Evolutionary conservation across 2,888 invertebrate genomes (phyloP).

Genomic region (Pollenia griseotomentosa): DNA sequence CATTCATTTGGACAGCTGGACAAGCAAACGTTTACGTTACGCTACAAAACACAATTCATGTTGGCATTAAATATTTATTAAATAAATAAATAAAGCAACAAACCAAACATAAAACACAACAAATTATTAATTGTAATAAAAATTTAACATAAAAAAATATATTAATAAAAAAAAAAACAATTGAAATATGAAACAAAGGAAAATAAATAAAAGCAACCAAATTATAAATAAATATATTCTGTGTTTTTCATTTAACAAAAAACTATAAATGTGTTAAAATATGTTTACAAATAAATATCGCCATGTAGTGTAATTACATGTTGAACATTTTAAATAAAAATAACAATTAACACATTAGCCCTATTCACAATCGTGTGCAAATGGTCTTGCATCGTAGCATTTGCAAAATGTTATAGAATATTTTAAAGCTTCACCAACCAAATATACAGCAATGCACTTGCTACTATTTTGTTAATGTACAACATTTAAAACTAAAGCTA

Average conservation of each 20-base stretch:
- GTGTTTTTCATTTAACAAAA: conserved; percentile 2
- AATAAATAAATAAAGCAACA: conserved; percentile 22
- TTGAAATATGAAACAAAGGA: conserved; percentile 57
- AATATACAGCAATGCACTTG: no score
- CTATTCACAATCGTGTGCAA: no score
- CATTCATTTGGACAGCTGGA: conserved; percentile 28
- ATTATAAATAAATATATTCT: conserved; percentile 33
- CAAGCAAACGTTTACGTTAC: conserved; percentile 11
- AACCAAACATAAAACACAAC: conserved; percentile 7
- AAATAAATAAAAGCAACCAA: conserved; percentile 50
- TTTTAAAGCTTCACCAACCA: no score
- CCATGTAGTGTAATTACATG: no score
- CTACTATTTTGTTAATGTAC: no score
- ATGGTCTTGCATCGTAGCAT: no score
- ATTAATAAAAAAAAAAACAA: conserved; percentile 16
- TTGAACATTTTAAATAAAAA: no score
- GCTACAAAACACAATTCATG: conserved; percentile 43
- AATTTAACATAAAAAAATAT: conserved; percentile 34
- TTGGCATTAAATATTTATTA: conserved; percentile 32
- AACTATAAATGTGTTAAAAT: neutral
- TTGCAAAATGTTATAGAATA: no score
- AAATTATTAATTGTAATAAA: conserved; percentile 56
- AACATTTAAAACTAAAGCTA: no score
- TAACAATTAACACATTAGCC: no score
- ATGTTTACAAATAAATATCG: neutral